Percentiles rank a stretch among this genome's conserved stretches.
These are phyloP conservation scores for Cactoblastis cactorum DNA, from an alignment of 2,888 invertebrate species.

Conservation along the genomic window DNA sequence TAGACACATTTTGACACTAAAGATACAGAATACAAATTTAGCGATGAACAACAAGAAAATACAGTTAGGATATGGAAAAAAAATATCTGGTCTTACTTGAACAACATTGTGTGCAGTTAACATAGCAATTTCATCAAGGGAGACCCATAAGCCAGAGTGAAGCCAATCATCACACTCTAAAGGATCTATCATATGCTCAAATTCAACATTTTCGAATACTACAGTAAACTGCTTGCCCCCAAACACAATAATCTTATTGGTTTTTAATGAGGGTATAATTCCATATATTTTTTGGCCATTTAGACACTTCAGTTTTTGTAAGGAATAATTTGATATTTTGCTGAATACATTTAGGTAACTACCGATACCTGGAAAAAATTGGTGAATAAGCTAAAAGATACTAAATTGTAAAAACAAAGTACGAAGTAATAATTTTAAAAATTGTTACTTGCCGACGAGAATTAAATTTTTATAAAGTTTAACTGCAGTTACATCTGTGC, in stretches of 20 bases:
- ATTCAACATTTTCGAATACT: conserved; percentile 19
- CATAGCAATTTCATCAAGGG: conserved; percentile 65
- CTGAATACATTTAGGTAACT: conserved; percentile 57
- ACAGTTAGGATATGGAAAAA: too few species aligned
- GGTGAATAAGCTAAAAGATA: not conserved
- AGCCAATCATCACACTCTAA: conserved; percentile 82
- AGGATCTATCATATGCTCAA: conserved; percentile 32
- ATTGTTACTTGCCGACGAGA: conserved; percentile 67
- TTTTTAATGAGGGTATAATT: conserved; percentile 49
- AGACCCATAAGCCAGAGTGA: conserved; percentile 76
- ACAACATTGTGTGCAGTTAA: conserved; percentile 84
- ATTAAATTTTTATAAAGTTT: conserved; percentile 57
- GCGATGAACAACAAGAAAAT: too few species aligned
- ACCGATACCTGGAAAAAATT: conserved; percentile 75
- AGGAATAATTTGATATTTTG: conserved; percentile 29
- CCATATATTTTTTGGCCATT: conserved; percentile 80
- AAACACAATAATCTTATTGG: conserved; percentile 63
- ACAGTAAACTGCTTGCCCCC: conserved; percentile 78
- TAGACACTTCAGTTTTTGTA: conserved; percentile 39
- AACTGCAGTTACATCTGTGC: conserved; percentile 75
- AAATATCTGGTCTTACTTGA: conserved; percentile 40
- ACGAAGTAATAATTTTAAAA: not conserved
- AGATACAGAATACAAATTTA: too few species aligned
- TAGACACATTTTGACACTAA: too few species aligned
- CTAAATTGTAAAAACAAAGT: not conserved